Evolutionary conservation across 2,113 vertebrate species (phyloP), one percentile per base, ranked within the genome.

Genomic region (Saimiri boliviensis): DNA sequence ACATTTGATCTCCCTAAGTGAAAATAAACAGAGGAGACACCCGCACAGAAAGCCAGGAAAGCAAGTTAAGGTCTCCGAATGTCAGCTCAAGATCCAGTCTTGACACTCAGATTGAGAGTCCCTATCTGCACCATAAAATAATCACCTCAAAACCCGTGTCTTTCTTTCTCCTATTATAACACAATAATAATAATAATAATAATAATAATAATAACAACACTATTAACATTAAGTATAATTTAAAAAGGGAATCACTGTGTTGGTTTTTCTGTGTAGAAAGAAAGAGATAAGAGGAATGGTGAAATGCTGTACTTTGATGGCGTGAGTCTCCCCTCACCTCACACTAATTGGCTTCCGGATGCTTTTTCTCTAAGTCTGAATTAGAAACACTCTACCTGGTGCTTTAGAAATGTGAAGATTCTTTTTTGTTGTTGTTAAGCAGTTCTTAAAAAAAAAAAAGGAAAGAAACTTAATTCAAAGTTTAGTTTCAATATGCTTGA

Each of bases 401-500:
- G 70, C 56, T 90, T 97, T 84, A 80, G 45, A 66, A 86, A 70
- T 56, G 20, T 63, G 56, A 95, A 91, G n/a, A 21, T 83, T 86
- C 83, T 60, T 63, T 80, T 63, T 47, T 96, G n/a, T 82, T 91
- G 45, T 82, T 87, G 86, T 87, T 58, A 68, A 91, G 60, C 70
- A 93, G 47, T 80, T 87, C 32, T 96, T 74, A 70, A 56, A 14
- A 85, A n/a, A 45, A 21, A 3, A 60, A 4, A 25, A 77, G 3
- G 12, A 49, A 74, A 74, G 66, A 91, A 93, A 91, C 83, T 93
- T 96, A 83, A 93, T 79, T 94, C 32, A 77, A 97, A 93, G 40
- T 95, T 87, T 63, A 96, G 47, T 97, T 97, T 98, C 92, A 98
- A 86, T 97, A 76, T 95, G 97, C 82, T 98, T 91, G 95, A 95